Base-by-base conservation (phyloP, 2,113 vertebrate genomes). In the Stigmatopora nigra region DNA sequence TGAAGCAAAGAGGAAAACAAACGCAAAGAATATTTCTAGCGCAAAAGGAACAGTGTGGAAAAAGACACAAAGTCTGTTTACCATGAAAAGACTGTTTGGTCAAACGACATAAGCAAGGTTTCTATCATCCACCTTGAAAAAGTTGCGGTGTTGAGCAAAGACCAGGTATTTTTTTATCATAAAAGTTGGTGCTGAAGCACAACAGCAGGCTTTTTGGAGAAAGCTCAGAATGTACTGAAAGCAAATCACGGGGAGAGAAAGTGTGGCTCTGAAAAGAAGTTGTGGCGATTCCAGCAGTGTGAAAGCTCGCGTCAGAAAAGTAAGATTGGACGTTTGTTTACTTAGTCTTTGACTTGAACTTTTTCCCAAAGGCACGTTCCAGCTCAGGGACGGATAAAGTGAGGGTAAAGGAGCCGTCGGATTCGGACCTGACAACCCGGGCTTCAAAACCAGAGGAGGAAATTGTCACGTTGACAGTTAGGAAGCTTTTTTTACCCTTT, bases 291-390 rank as follows among this genome's bases (percentile, higher is more conserved):
- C 67, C 15, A 22, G 53, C 14, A 46, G 55, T 52, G 65, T 63
- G 57, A 64, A 67, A 71, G 70, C 61, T 52, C 19, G 12, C 70
- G 72, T 69, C 79, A 81, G 57, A 60, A 74, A 75, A 59, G 38
- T 35, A 17, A 75, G 64, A 53, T 57, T 69, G 65, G 73, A 70
- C 36, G 63, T 3, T 0, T 56, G 69, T 89, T 79, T 92, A 92
- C 91, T 93, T 93, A 81, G 88, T 87, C 73, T 89, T 90, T 63
- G 85, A 83, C 87, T 90, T 90, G 89, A 91, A 92, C 81, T 89
- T 91, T 83, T 88, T 91, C 75, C 89, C 88, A 45, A 73, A 91
- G 88, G 90, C 78, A 44, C 84, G 84, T 80, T 95, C 91, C 89
- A 87, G 86, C 80, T 92, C 92, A 48, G 81, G 76, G 73, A 91